Percentiles rank a stretch among this genome's conserved stretches.
Conservation (phyloP, 2,797 vertebrate species). For the Lacerta agilis region DNA sequence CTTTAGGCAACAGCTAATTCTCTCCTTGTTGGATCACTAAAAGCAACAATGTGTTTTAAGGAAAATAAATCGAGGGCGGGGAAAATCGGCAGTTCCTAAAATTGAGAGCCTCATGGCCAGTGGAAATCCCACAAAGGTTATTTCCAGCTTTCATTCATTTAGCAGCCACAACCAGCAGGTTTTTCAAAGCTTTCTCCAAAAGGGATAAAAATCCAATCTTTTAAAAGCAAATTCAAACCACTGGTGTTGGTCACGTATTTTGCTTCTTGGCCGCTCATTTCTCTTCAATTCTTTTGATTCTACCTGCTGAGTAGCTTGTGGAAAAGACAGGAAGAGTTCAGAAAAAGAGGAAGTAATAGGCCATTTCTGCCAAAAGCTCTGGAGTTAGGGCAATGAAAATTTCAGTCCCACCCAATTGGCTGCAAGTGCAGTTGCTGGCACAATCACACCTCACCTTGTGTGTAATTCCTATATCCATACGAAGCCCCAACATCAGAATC, state of each 20-base stretch:
- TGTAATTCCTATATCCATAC: conserved; percentile 84
- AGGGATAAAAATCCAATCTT: background rate
- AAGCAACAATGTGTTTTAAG: background rate
- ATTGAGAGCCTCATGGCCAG: background rate
- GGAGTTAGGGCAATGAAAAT: background rate
- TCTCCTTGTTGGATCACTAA: background rate
- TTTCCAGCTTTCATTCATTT: background rate
- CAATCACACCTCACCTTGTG: conserved; percentile 80
- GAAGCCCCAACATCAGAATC: conserved; percentile 89
- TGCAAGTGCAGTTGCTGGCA: background rate
- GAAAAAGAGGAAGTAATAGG: background rate
- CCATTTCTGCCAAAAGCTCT: background rate
- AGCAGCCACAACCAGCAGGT: background rate
- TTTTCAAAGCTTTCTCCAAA: background rate
- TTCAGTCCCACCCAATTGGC: background rate
- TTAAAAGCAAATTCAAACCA: background rate
- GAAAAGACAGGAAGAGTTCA: background rate
- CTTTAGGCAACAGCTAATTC: background rate
- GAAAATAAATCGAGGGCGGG: background rate
- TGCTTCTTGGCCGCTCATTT: background rate
- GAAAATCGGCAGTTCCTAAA: background rate
- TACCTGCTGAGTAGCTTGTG: background rate
- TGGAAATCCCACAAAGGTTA: background rate
- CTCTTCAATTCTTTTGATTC: background rate
- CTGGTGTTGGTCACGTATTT: background rate